Evolutionary conservation across 2,888 invertebrate species (phyloP), one percentile per base, ranked within the genome.

Genomic region (Macrophya alboannulata): DNA sequence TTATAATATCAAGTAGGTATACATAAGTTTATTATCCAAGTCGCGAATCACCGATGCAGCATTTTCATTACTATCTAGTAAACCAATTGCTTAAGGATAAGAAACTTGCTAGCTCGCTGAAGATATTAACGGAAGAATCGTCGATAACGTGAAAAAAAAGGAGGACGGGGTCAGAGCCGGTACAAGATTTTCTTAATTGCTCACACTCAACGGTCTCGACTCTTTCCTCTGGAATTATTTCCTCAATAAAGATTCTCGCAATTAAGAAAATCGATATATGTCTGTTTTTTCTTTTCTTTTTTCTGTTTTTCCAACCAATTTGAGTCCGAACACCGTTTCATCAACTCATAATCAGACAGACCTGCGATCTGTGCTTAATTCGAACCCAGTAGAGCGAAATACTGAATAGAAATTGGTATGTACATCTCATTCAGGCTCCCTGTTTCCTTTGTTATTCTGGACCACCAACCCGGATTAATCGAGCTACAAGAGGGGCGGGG

Each of bases 101-200:
- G 68, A 37, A 68, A 68, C 68, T 68, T 17, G 21, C 17, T 37
- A 15, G 37, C 37, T 37, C 4, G 68, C 31, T 12, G 37, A 68
- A 68, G 37, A 68, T 68, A 68, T 37, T 68, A 37, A 68, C 68
- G 37, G 68, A 37, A 37, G 15, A 68, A 37, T 68, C 68, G 31
- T 68, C 37, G 37, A 25, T 62, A 31, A 68, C 68, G 37, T 62
- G 37, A 37, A 37, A n/a, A n/a, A 55, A 68, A 37, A 68, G 68
- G 37, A 68, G 68, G 68, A 62, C 62, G 68, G 31, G 68, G 68
- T 68, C 68, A 68, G 25, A 25, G 62, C 17, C 17, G 15, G 68
- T 12, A 72, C 43, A 45, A 72, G 45, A 45, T 72, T 72, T 72
- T 72, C 72, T 21, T 31, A 72, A 72, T 72, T 72, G 43, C 40